Base-by-base conservation (phyloP, 2,797 vertebrate genomes). In the Crax fasciolata region DNA sequence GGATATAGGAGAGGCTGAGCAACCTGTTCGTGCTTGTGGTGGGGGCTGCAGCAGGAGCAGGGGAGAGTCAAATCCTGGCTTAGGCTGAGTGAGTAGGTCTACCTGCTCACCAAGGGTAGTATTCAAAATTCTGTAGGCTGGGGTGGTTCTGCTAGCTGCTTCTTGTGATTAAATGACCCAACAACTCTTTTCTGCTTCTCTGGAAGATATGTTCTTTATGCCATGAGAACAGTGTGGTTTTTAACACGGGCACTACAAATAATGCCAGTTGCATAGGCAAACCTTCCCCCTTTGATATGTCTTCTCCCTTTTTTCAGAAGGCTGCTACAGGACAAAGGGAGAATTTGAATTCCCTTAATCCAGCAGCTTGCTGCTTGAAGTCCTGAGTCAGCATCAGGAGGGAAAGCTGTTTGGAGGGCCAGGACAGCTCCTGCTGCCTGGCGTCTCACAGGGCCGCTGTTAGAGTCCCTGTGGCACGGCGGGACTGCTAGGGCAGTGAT, bases 331-430 rank as follows among this genome's bases (percentile, higher is more conserved):
- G 46, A 30, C 62, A 84, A 80, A 67, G 27, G 49, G 46, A 63
- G 59, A 77, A 76, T 79, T 92, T 61, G 28, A 43, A 23, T 92
- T 89, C 38, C 66, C 25, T 30, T 15, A 55, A 43, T 44, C 39
- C 35, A 20, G 4, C 35, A n/a, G 13, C 32, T 91, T 89, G 72
- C 75, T 90, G 9, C 48, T 93, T 91, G 63, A 51, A 61, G 28
- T 72, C 81, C 73, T 65, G 86, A 87, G 58, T 89, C 84, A 85
- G 84, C 78, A 74, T 74, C 48, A 74, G 80, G 85, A 27, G 76
- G 88, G 74, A 94, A 43, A 84, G 72, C 82, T 95, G 25, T 61
- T 27, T 71, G n/a, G 63, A 82, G 84, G 80, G 75, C 30, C 14
- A 21, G 71, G 63, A 30, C 44, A 55, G 6, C 20, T 67, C 68